Percentiles rank a stretch among this genome's conserved stretches.
These are phyloP conservation scores for Cataglyphis livida DNA, from an alignment of 2,888 invertebrate species.

Conservation along the genomic window DNA sequence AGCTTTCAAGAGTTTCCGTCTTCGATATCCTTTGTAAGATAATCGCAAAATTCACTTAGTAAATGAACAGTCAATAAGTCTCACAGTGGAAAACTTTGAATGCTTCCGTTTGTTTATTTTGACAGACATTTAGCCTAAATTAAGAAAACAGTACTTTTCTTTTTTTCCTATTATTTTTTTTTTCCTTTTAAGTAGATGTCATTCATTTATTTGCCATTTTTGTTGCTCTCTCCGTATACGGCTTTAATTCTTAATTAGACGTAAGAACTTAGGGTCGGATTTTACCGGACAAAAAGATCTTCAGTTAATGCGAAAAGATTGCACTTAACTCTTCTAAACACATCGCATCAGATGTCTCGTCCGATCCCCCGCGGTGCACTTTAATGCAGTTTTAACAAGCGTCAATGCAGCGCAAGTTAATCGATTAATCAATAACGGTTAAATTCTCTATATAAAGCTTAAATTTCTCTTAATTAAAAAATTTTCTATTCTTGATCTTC, in stretches of 20 bases:
- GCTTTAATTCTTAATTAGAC: background rate
- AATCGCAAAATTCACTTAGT: background rate
- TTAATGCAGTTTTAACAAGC: slow-evolving; percentile 51
- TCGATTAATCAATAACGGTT: background rate
- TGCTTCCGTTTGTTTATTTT: background rate
- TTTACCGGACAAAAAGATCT: background rate
- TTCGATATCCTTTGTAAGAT: background rate
- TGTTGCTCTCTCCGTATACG: background rate
- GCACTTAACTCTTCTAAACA: slow-evolving; percentile 34
- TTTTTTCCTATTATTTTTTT: background rate
- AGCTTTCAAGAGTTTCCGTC: too few relatives aligned
- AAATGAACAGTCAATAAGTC: background rate
- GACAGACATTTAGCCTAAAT: background rate
- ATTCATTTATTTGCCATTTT: too few relatives aligned
- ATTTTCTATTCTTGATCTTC: background rate
- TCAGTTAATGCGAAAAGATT: background rate
- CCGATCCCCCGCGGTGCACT: slow-evolving; percentile 45
- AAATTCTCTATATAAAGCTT: background rate
- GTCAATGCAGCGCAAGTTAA: background rate
- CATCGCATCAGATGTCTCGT: slow-evolving; percentile 49
- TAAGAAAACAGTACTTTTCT: background rate
- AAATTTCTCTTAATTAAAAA: background rate
- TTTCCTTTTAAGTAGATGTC: background rate
- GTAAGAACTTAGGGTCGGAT: background rate
- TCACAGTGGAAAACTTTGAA: background rate